phyloP scores from a whole-genome alignment of 2,797 vertebrate species.

The Eidolon dupreanum region DNA sequence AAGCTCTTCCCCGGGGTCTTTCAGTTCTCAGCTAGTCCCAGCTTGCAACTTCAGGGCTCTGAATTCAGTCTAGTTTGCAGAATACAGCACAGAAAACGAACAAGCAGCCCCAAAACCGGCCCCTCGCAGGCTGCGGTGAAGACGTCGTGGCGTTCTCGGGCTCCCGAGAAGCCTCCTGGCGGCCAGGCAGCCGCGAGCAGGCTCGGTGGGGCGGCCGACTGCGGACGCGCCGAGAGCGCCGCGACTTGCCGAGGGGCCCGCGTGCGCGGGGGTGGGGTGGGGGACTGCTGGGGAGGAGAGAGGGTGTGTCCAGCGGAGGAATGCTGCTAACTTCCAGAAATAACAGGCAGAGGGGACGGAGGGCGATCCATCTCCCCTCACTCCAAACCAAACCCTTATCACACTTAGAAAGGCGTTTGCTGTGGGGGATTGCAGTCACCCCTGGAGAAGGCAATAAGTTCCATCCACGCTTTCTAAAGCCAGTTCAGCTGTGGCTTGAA shows the following conservation, averaged over 20 bases:
- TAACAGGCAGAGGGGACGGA: conserved; percentile 73
- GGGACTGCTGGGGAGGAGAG: conserved; percentile 75
- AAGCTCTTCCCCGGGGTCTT: conserved; percentile 14
- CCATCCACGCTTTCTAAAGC: not conserved
- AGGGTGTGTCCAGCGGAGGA: conserved; percentile 84
- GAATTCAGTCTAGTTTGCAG: conserved; percentile 55
- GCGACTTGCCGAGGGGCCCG: conserved; percentile 66
- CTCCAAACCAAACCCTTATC: conserved; percentile 57
- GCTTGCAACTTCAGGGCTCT: conserved; percentile 41
- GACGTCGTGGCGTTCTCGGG: conserved; percentile 67
- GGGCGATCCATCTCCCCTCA: conserved; percentile 63
- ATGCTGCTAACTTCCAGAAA: conserved; percentile 84
- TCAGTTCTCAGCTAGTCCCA: not conserved
- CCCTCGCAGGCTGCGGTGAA: conserved; percentile 58
- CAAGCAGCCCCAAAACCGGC: conserved; percentile 65
- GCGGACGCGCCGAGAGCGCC: conserved; percentile 56
- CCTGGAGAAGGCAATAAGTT: conserved; percentile 17
- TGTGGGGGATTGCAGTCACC: conserved; percentile 45
- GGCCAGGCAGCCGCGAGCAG: conserved; percentile 68
- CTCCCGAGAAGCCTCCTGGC: conserved; percentile 82
- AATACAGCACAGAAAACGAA: conserved; percentile 31
- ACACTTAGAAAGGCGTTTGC: not conserved
- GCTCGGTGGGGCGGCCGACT: not conserved
- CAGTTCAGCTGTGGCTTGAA: not conserved
- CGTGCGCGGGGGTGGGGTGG: conserved; percentile 71